Evolutionary conservation across 2,797 vertebrate species (phyloP), one percentile per base, ranked within the genome.

Genomic region (Otus scops): DNA sequence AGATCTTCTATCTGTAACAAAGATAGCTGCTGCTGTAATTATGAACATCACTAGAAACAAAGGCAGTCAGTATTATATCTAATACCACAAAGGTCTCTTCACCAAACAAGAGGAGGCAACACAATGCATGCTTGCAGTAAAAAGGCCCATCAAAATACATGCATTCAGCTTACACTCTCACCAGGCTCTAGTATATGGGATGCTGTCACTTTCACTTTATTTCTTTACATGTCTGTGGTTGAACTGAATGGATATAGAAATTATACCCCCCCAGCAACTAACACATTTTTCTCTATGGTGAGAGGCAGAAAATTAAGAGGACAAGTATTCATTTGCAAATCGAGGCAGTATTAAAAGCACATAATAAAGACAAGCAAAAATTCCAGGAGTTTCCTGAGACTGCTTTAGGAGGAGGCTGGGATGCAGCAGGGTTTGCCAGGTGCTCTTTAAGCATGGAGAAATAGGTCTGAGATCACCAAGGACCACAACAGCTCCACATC

Each of bases 1-100:
- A 99, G 97, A 61, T 98, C 98, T 97, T 99, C 99, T n/a, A 71
- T 75, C 99, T 99, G 95, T 10, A 97, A 97, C 2, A 7, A 94
- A 92, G 39, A 86, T 10, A 16, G 47, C 76, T 77, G 93, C 83
- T 96, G 64, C 53, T 56, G 24, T 67, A 65, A 85, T 71, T 41
- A 83, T 13, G 79, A 96, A 74, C 73, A 81, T 45, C 95, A 57
- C 91, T 24, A 67, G 82, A 89, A 87, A 47, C 41, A 89, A 32
- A 79, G 34, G 47, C 71, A 84, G 47, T 12, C 18, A 43, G 1
- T 10, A 30, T 21, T 13, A 6, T 0, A 14, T 1, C 3, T 1
- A 26, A 20, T 19, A 65, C 47, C 67, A 41, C 17, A 51, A 48
- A 74, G 53, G 22, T 41, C 43, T 64, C 3, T 24, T 89, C 41